Evolutionary conservation across 2,888 invertebrate genomes (phyloP), one percentile per base, ranked within the genome.

Genomic region (Drosophila falleni): DNA sequence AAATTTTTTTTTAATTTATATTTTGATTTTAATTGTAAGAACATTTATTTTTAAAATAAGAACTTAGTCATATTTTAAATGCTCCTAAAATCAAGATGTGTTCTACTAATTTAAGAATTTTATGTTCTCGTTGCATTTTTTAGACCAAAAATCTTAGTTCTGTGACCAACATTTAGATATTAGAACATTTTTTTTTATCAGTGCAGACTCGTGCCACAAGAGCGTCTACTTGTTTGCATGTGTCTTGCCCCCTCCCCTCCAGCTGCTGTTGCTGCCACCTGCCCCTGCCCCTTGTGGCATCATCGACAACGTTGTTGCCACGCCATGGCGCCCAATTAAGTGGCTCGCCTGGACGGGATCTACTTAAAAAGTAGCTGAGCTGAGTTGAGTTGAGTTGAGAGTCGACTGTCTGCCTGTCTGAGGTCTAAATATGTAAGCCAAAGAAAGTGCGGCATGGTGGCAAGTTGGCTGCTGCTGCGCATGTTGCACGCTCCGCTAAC

Each of bases 401-500:
- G 31, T 23, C 26, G 15, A 26, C n/a, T n/a, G 61, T 23, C 42
- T 33, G 26, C n/a, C 19, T n/a, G 61, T 23, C 61, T 26, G 46
- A 35, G 29, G 41, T 50, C 59, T 59, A 31, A 29, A 64, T 59
- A 64, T 64, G 59, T 64, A 59, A 63, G 63, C 63, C 63, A 63
- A 63, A 63, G 63, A 64, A 64, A 64, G 58, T 64, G 64, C 50
- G 59, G 41, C 15, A 8, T 26, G 44, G 31, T 31, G 56, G 49
- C 23, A 39, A 26, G 54, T 35, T 31, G 35, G 47, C 41, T 16
- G 33, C 53, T 54, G 44, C 47, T 58, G 67, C 46, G 87, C 81
- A 85, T 87, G 81, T 75, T 81, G 83, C 89, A 87, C 82, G 87
- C 87, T 87, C 71, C 73, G 88, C 68, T 87, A 82, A 55, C 70